Evolutionary conservation across 2,797 vertebrate species (phyloP).

Genomic region (Anabas testudineus): DNA sequence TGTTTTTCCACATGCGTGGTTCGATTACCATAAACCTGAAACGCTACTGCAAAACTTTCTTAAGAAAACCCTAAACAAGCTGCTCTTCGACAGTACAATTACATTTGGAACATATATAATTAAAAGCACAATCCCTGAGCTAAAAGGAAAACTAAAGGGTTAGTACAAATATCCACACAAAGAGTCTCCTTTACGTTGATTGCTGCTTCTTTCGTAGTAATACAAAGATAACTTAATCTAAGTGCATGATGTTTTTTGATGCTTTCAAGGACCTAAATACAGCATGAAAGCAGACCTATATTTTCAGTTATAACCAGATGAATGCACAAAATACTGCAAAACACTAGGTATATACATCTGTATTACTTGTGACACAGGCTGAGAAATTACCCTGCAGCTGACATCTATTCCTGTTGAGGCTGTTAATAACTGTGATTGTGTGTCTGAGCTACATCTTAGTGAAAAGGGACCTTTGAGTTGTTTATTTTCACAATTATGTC

Average conservation of each 20-base stretch:
- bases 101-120: neutral
- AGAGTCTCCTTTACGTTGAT: neutral
- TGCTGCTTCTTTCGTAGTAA: neutral
- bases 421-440: slow-evolving; percentile 69
- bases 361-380: slow-evolving; percentile 29
- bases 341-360: slow-evolving; percentile 1
- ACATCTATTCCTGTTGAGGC: slow-evolving; percentile 47
- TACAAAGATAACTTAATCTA: neutral
- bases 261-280: neutral
- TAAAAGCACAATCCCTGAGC: neutral
- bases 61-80: slow-evolving; percentile 27
- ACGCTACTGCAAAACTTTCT: slow-evolving; percentile 15
- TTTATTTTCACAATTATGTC: slow-evolving; percentile 77
- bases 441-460: slow-evolving; percentile 67
- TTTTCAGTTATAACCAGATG: neutral
- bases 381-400: slow-evolving; percentile 39
- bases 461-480: slow-evolving; percentile 75
- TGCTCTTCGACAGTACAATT: slow-evolving; percentile 14
- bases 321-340: neutral
- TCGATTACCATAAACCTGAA: slow-evolving; percentile 39
- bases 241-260: neutral
- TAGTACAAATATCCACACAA: neutral
- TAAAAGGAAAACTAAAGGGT: neutral
- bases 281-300: neutral
- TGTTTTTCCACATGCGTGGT: slow-evolving; percentile 62